phyloP scores from a whole-genome alignment of 2,888 invertebrate species.

The Lasioglossum villosulum region DNA sequence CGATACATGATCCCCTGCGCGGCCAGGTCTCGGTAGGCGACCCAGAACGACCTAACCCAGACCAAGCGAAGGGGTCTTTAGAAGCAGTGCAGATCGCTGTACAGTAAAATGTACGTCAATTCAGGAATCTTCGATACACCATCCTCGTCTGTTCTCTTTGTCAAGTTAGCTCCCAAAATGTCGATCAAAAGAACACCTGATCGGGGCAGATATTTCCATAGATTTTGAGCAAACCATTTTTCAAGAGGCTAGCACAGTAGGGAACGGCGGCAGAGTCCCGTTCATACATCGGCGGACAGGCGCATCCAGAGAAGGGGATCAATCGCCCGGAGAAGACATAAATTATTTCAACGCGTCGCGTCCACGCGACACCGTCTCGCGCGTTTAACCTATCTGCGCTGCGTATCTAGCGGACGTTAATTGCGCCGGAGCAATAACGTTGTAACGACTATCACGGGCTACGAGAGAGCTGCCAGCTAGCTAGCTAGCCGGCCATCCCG shows the following conservation, averaged over 20 bases:
- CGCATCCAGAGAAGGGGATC: constrained; percentile 19
- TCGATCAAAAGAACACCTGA: too few species aligned
- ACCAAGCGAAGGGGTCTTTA: not conserved
- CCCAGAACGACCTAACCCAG: not conserved
- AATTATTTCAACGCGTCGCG: constrained; percentile 52
- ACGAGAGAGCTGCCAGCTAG: not conserved
- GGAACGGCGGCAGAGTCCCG: not conserved
- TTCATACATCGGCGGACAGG: not conserved
- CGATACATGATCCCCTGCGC: not conserved
- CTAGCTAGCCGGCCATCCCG: not conserved
- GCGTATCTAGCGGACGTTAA: constrained; percentile 60
- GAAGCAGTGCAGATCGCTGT: not conserved
- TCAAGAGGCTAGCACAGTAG: not conserved
- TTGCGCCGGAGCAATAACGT: constrained; percentile 54
- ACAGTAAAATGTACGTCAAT: too few species aligned
- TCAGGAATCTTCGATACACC: too few species aligned
- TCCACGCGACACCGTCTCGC: constrained; percentile 51
- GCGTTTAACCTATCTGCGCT: constrained; percentile 58
- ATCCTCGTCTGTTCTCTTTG: too few species aligned
- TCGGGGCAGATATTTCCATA: too few species aligned
- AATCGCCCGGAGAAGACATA: constrained; percentile 34
- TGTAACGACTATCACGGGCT: constrained; percentile 47
- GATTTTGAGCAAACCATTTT: not conserved
- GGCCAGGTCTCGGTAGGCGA: not conserved
- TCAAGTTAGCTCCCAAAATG: too few species aligned